These are phyloP conservation scores for Pocillopora verrucosa DNA, from an alignment of 64 coral and sea anemone genomes.

Conservation along the genomic window DNA sequence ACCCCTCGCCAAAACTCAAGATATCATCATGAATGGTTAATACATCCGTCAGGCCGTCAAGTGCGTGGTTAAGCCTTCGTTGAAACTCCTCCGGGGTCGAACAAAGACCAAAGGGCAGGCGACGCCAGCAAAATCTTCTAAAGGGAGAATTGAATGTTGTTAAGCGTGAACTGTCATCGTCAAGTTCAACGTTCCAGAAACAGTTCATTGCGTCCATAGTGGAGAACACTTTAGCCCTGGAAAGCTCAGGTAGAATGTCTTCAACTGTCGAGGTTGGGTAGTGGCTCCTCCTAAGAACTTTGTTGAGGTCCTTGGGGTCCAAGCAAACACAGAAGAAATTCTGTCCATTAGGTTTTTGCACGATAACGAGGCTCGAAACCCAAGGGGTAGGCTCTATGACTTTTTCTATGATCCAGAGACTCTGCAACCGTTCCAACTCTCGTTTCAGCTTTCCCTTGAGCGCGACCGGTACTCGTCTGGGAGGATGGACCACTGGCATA, in stretches of 20 bases:
- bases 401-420: slow-evolving; percentile 20
- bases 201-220: slow-evolving; percentile 9
- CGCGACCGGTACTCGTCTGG: slow-evolving; percentile 13
- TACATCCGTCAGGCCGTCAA: slow-evolving; percentile 9
- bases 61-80: slow-evolving; percentile 2
- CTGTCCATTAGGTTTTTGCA: slow-evolving; percentile 33
- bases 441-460: slow-evolving; percentile 44
- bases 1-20: neutral
- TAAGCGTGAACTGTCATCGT: slow-evolving; percentile 16
- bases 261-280: neutral
- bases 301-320: slow-evolving; percentile 23
- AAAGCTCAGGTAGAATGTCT: slow-evolving; percentile 5
- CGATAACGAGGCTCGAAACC: slow-evolving; percentile 32
- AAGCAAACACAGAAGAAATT: neutral
- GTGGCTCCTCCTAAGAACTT: slow-evolving; percentile 9
- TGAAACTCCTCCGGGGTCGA: slow-evolving; percentile 20
- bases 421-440: slow-evolving; percentile 31
- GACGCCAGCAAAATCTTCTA: slow-evolving; percentile 26
- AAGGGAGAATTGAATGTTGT: slow-evolving; percentile 20
- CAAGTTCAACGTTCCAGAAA: slow-evolving; percentile 6
- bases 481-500: slow-evolving; percentile 40
- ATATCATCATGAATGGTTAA: slow-evolving; percentile 2
- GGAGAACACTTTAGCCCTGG: slow-evolving; percentile 16
- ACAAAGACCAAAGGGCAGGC: neutral
- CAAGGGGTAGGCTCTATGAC: slow-evolving; percentile 36